Evolutionary conservation across 2,113 vertebrate species (phyloP).

Genomic region (Eonycteris spelaea): DNA sequence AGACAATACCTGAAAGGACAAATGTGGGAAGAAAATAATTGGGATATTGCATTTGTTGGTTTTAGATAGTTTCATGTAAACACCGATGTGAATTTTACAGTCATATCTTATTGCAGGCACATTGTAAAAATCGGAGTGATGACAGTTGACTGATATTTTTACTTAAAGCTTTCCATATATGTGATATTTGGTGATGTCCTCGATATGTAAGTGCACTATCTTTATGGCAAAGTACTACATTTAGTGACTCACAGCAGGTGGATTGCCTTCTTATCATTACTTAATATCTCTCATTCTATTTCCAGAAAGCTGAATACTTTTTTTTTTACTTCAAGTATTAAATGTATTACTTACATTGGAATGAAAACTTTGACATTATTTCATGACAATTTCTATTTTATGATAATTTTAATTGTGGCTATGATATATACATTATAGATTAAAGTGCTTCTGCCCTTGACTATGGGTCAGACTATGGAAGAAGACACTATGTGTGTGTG

Average conservation of each 20-base stretch:
- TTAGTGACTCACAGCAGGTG: slow-evolving; percentile 11
- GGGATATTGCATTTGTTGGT: not conserved
- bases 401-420: not conserved
- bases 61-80: slow-evolving; percentile 43
- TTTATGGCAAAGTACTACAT: slow-evolving; percentile 35
- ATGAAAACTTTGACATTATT: slow-evolving; percentile 2
- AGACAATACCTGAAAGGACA: slow-evolving; percentile 59
- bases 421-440: not conserved
- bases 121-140: slow-evolving; percentile 59
- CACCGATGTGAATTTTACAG: slow-evolving; percentile 49
- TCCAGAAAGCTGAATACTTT: not conserved
- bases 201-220: slow-evolving; percentile 57
- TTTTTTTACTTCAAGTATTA: slow-evolving; percentile 28
- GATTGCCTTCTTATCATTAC: slow-evolving; percentile 40
- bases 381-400: slow-evolving; percentile 8
- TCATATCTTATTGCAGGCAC: slow-evolving; percentile 49
- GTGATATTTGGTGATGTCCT: slow-evolving; percentile 65
- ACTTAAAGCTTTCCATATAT: slow-evolving; percentile 57
- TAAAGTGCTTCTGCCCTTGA: not conserved
- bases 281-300: slow-evolving; percentile 25
- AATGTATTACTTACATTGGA: slow-evolving; percentile 3
- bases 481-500: not conserved
- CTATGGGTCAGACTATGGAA: not conserved
- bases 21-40: not conserved
- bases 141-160: slow-evolving; percentile 19